Percentiles rank a stretch among this genome's conserved stretches.
Conservation (phyloP, 2,113 vertebrate genomes). For the Ictalurus punctatus region DNA sequence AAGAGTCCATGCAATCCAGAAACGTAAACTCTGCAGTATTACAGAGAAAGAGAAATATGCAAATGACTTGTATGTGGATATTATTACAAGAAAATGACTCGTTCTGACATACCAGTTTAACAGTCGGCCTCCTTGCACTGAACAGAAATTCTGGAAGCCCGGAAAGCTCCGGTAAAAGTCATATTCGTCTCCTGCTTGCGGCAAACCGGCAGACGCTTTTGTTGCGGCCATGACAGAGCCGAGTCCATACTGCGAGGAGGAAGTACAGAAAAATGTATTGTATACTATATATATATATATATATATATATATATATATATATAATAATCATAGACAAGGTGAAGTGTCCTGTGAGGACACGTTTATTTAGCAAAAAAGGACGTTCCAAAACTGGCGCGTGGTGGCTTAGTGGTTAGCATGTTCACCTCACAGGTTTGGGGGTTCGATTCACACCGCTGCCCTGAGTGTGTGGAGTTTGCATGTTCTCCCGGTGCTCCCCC, state of each 20-base stretch:
- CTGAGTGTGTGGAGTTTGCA: too few relatives aligned
- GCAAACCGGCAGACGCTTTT: conserved; percentile 83
- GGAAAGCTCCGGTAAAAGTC: conserved; percentile 96
- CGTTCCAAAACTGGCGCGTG: too few relatives aligned
- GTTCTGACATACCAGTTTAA: conserved; percentile 78
- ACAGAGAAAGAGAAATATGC: neutral
- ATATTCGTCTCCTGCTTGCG: conserved; percentile 88
- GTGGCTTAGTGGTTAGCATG: too few relatives aligned
- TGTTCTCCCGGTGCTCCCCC: too few relatives aligned
- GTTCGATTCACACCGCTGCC: too few relatives aligned
- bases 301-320: too few relatives aligned
- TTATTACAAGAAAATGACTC: neutral
- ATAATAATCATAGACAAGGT: neutral
- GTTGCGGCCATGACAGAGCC: conserved; percentile 85
- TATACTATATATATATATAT: too few relatives aligned
- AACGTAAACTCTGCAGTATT: too few relatives aligned
- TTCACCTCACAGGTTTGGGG: too few relatives aligned
- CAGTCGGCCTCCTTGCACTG: conserved; percentile 81
- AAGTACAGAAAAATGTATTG: neutral
- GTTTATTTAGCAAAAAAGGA: too few relatives aligned
- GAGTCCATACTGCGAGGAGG: conserved; percentile 80
- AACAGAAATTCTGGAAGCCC: conserved; percentile 86
- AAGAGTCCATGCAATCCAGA: too few relatives aligned
- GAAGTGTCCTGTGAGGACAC: neutral
- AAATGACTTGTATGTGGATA: neutral